Conservation (phyloP, 2,113 vertebrate species). For the Phasianus colchicus region DNA sequence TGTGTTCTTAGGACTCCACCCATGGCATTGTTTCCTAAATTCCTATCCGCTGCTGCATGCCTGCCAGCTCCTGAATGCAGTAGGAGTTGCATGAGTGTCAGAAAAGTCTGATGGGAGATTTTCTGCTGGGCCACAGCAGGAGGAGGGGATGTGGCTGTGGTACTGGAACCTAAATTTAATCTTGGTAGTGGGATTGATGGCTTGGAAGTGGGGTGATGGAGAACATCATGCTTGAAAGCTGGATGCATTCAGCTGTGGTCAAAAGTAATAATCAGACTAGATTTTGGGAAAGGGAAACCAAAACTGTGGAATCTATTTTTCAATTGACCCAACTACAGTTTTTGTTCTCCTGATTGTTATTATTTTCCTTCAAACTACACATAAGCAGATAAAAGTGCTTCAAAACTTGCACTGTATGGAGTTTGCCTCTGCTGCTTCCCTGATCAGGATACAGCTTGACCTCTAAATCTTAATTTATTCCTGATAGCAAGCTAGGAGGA, state of each 20-base stretch:
- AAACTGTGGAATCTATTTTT: background rate
- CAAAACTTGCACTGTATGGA: background rate
- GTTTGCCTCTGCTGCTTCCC: background rate
- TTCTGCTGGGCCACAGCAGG: background rate
- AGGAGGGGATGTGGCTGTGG: background rate
- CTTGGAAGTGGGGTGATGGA: background rate
- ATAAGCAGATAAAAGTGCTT: background rate
- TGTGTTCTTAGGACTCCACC: background rate
- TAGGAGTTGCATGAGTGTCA: background rate
- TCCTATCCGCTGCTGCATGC: background rate
- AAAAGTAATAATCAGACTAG: background rate
- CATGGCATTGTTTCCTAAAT: slow-evolving; percentile 29
- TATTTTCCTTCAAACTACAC: background rate
- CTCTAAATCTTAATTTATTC: slow-evolving; percentile 7
- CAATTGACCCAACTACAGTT: background rate
- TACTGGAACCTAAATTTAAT: background rate
- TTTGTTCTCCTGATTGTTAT: background rate
- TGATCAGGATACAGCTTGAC: background rate
- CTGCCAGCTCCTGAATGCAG: background rate
- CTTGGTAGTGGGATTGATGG: background rate
- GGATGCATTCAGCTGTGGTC: background rate
- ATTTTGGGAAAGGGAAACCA: background rate
- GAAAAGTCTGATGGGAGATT: background rate
- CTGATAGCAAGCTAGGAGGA: background rate
- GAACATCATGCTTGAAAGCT: background rate